Base-by-base conservation (phyloP, 64 coral and sea anemone species). In the Montipora capricornis region DNA sequence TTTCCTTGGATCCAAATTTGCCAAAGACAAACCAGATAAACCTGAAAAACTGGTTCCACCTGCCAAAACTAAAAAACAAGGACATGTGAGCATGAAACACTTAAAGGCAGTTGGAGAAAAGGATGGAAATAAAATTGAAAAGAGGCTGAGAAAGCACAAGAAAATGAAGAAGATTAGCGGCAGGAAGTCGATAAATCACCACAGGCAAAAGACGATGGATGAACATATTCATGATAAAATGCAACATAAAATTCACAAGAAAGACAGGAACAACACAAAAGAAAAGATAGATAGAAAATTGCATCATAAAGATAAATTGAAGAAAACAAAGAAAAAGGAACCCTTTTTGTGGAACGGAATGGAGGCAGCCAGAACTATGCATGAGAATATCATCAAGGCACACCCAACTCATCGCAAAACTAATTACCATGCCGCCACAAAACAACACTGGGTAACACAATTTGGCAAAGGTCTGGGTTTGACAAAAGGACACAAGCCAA, bases 381-480 rank as follows among this genome's bases (percentile, higher is more conserved):
- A 50, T 44, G 48, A 86, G n/a, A 6, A 71, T 5, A 44, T 71
- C 1, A 59, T 86, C 15, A 86, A 86, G 17, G 47, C 82, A 48
- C 62, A 70, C 62, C n/a, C 15, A 12, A 86, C 16, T 10, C 66
- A 86, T 73, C 82, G 47, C 3, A 70, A 45, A 45, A 71, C 64
- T 5, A 70, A 71, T 47, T 86, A 50, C 45, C 82, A 86, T 50
- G 59, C 44, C 9, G 46, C 44, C 11, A 20, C 8, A 9, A 71
- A 86, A 51, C 82, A 86, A 13, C 66, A 71, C 17, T 86, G 82
- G 82, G 47, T 86, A 24, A 73, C 44, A 50, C 8, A 17, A 6
- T 50, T 73, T 51, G 19, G 50, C 47, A 6, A 86, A 10, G 2
- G 66, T 20, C 16, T 71, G 8, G 66, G 82, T 20, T 9, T 68